Evolutionary conservation across 2,888 invertebrate species (phyloP).

Genomic region (Apantesis nais): DNA sequence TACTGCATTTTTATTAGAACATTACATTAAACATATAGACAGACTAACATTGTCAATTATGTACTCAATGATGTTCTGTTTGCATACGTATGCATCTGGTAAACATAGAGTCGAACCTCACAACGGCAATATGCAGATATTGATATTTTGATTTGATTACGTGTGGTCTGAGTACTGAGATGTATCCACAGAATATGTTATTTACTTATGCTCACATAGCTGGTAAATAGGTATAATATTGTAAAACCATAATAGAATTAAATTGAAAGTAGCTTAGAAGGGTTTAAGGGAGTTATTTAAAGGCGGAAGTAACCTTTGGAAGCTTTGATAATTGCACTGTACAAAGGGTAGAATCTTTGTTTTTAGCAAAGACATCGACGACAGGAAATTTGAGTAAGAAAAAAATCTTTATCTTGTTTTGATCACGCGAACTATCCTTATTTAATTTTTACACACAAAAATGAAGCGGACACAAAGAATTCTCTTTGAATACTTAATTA

Average conservation of each 20-base stretch:
- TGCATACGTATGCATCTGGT: neutral
- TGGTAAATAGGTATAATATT: neutral
- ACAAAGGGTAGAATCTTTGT: no score
- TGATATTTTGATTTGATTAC: slow-evolving; percentile 13
- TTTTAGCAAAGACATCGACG: no score
- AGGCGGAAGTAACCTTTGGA: no score
- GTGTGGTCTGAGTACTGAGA: slow-evolving; percentile 2
- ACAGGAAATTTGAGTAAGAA: no score
- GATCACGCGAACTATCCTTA: no score
- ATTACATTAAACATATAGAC: neutral
- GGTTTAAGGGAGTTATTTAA: neutral
- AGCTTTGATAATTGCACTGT: no score
- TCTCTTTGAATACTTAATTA: no score
- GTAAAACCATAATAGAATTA: neutral
- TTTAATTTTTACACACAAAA: no score
- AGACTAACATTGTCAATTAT: neutral
- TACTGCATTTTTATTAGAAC: neutral
- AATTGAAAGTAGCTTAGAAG: neutral
- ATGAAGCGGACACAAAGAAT: no score
- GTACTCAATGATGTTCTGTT: neutral
- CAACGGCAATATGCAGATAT: slow-evolving; percentile 10
- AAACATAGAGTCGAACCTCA: slow-evolving; percentile 2
- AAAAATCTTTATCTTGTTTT: no score
- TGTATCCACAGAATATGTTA: neutral
- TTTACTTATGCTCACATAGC: no score